Conservation (phyloP, 2,888 invertebrate species). For the Ferrisia virgata region DNA sequence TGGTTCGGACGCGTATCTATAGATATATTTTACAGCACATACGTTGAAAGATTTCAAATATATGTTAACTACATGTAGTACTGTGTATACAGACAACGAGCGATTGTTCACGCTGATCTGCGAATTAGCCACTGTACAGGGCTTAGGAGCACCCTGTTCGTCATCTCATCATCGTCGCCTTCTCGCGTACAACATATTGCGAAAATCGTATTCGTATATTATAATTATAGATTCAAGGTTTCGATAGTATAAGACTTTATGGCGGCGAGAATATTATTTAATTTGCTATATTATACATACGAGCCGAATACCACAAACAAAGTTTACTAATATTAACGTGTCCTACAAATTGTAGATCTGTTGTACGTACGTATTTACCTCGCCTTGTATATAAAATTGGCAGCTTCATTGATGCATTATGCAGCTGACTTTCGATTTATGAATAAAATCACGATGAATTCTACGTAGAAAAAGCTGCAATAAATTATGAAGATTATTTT, state of each 20-base stretch:
- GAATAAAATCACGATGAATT: too few relatives aligned
- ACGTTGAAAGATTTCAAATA: slow-evolving; percentile 5
- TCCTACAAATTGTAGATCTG: neutral
- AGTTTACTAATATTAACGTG: neutral
- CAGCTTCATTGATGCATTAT: too few relatives aligned
- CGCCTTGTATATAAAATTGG: too few relatives aligned
- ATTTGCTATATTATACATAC: neutral
- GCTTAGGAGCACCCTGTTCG: neutral
- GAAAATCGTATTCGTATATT: neutral
- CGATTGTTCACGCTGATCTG: slow-evolving; percentile 2
- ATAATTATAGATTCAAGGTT: slow-evolving; percentile 12
- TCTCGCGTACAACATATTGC: neutral
- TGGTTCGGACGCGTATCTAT: too few relatives aligned
- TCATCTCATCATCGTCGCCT: neutral
- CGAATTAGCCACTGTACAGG: neutral
- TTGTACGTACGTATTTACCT: too few relatives aligned
- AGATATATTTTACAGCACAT: neutral
- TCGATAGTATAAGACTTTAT: neutral
- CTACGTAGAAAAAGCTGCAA: too few relatives aligned
- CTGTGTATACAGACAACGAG: too few relatives aligned
- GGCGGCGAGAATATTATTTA: neutral
- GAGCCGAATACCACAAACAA: neutral
- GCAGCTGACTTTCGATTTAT: too few relatives aligned
- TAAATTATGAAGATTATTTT: too few relatives aligned
- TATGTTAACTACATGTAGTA: too few relatives aligned